Base-by-base conservation (phyloP, 2,113 vertebrate genomes). In the Thoracochromis brauschi region DNA sequence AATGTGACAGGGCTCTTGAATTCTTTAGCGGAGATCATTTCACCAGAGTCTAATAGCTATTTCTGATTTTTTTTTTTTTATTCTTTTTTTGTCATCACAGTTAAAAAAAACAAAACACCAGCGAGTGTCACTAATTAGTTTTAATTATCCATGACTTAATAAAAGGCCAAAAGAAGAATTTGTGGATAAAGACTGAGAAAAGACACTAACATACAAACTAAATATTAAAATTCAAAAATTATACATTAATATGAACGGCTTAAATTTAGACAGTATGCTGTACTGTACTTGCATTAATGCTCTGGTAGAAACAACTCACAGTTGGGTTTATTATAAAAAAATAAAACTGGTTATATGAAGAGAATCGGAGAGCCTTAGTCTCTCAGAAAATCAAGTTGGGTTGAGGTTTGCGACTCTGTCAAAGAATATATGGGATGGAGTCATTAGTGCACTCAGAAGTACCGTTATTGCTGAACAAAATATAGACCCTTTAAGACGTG, bases 11-110 rank as follows among this genome's bases (percentile, higher is more conserved):
- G 4, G 33, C 0, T 68, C 19, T 16, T 45, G 21, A 45, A 42
- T 26, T 73, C 13, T 45, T 73, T 1, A 73, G 68, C 68, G 26
- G 68, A 45, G 38, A 16, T 73, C 68, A 47, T 47, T 47, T 75
- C 68, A 75, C 5, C 19, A 40, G 33, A 21, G 19, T 68, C 63
- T 21, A 38, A 68, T 4, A 21, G 35, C 11, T 13, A 0, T 38
- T 65, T 38, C 33, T 1, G 33, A 5, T 38, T 21, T 2, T 13
- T 1, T 2, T 13, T 1, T 29, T 12, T 31, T 3, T 0, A 31
- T 19, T 0, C 29, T 35, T 8, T 21, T 68, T 40, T 68, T 68
- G n/a, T 40, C 3, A 2, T 0, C 3, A 35, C 19, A 4, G n/a
- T 71, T 19, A 3, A 73, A 78, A 73, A 35, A 33, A 35, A n/a